Percentiles rank a stretch among this genome's conserved stretches.
Evolutionary conservation across 2,888 invertebrate genomes (phyloP).

Genomic region (Hirudinaria manillensis): DNA sequence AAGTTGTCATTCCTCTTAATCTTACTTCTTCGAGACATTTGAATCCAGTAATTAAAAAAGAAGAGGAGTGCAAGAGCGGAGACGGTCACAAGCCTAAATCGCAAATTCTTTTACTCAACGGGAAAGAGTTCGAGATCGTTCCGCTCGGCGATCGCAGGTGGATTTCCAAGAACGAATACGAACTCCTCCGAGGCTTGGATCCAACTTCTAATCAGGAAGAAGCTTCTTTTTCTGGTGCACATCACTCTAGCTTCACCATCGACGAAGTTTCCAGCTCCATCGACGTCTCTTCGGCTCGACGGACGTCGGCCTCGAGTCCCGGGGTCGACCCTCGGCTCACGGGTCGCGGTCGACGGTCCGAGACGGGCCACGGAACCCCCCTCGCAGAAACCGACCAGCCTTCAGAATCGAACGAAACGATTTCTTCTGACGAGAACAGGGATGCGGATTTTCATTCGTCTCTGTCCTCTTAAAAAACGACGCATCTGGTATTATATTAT

Average conservation of each 20-base stretch:
- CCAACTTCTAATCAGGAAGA: slow-evolving; percentile 3
- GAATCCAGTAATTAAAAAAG: neutral
- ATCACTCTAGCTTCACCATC: neutral
- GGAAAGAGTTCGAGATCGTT: slow-evolving; percentile 41
- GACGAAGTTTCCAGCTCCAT: slow-evolving; percentile 31
- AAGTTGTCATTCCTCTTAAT: neutral
- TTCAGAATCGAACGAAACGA: no score
- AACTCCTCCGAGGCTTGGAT: slow-evolving; percentile 37
- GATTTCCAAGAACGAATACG: slow-evolving; percentile 41
- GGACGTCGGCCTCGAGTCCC: no score
- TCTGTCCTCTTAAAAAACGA: no score
- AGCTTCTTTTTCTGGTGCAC: neutral
- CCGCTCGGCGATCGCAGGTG: slow-evolving; percentile 40
- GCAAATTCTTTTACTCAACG: slow-evolving; percentile 42
- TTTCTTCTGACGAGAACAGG: no score
- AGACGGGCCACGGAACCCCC: no score
- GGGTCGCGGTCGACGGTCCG: no score
- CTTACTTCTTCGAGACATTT: slow-evolving; percentile 15
- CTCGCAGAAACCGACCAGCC: no score
- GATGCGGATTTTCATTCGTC: no score
- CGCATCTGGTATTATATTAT: no score
- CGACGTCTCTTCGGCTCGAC: slow-evolving; percentile 15
- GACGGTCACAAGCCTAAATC: slow-evolving; percentile 12
- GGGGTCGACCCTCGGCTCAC: no score
- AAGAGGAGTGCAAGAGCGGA: neutral